Evolutionary conservation across 1,140 invertebrate species (phyloP), one percentile per base, ranked within the genome.

Genomic region (Mylabris phalerata): DNA sequence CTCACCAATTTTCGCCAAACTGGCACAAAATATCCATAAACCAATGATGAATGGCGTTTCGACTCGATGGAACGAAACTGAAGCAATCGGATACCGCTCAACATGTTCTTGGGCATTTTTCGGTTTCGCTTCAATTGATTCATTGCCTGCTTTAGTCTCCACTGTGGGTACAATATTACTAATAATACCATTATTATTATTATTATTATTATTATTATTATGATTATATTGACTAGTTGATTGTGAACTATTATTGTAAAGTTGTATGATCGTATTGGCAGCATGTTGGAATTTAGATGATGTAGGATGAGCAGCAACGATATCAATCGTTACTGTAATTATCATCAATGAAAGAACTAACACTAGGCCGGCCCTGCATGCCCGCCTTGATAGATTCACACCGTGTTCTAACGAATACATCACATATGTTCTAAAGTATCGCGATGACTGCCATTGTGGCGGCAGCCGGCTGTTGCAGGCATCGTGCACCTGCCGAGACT

Each of bases 1-100:
- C 86, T 87, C 74, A 96, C 94, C 93, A 70, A 96, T 95, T 84
- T 96, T 97, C 3, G 93, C 92, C 65, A 96, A 77, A 72, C 91
- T 93, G 19, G 93, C 92, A 66, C 92, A 92, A 65, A 97, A 88
- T 66, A 97, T 94, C 94, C 94, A 97, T 55, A 95, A 77, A 7
- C 90, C 90, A 60, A 97, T 95, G 61, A 96, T 85, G 73, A 95
- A 95, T 0, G 93, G 93, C 3, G 90, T 90, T 74, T 94, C 89
- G 0, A 96, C 92, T 26, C 90, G 77, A 57, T 84, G 83, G 73
- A 95, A 95, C 61, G 95, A 91, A 59, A 94, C 86, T 10, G 82
- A 83, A 11, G 88, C 84, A 43, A 96, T 82, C 26, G 87, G 84
- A 69, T 89, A 88, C 48, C 83, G 66, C 48, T 78, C 75, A 25